Base-by-base conservation (phyloP, 1,140 invertebrate species). In the Drosophila nigrodunni region DNA sequence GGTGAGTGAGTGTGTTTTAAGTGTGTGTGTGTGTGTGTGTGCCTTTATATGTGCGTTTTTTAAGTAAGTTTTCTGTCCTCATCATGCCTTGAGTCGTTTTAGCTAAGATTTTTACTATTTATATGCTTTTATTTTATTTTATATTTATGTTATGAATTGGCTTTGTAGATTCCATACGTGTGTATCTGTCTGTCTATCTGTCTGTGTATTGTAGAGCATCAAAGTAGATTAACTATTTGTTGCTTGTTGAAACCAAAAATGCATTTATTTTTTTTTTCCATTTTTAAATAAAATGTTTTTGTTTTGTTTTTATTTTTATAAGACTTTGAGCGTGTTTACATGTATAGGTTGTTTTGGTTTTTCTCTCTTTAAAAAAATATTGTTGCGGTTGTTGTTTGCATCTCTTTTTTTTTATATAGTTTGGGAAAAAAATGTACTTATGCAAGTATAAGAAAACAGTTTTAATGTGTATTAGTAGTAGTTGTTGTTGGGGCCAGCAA, bases 41-140 rank as follows among this genome's bases (percentile, higher is more conserved):
- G 25, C 25, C 25, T 30, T 5, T 5, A 30, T 65, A 9, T 64
- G 11, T 72, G 46, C 30, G 58, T 57, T 76, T 25, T 25, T 59
- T 64, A 37, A 55, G 10, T 58, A 44, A 59, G 25, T 64, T 52
- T 65, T n/a, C 43, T 74, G 58, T 43, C 54, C 9, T 50, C 34
- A n/a, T 55, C 39, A 30, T 74, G 39, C 35, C 30, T 61, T 50
- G 7, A 52, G 21, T 58, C 9, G 60, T 58, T 77, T 82, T 82
- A 81, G 60, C 80, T 82, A 79, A 75, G 60, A 82, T 83, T 81
- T 80, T 77, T 68, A 58, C 61, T 85, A 68, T 67, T 79, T 79
- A 71, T 71, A 78, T 82, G 78, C 78, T 69, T 77, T 92, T 79
- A 88, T 92, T 80, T 74, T 60, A 82, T 92, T 80, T 74, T 60